A percentile compares a stretch with the other conserved stretches of the same genome.
Conservation (phyloP, 2,888 invertebrate species). For the Stenchaetothrips biformis region DNA sequence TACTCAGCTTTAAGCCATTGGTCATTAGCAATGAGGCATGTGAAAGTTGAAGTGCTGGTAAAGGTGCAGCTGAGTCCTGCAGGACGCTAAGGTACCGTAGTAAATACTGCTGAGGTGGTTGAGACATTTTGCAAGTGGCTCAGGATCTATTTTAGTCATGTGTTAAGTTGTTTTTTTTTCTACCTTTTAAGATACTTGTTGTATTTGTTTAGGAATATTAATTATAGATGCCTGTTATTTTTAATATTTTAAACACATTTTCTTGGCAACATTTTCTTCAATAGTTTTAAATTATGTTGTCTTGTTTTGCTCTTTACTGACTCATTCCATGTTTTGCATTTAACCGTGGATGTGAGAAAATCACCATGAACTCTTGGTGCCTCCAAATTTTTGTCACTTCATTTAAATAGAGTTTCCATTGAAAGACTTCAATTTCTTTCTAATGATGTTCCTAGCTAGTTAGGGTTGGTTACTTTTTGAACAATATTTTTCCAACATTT, state of each 20-base stretch:
- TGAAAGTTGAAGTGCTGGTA: no score
- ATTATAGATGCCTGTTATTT: neutral
- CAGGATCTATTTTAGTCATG: conserved; percentile 9
- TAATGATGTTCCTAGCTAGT: no score
- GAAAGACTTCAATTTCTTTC: no score
- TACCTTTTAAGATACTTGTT: neutral
- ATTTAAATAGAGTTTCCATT: no score
- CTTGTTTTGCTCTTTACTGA: neutral
- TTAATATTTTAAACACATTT: neutral
- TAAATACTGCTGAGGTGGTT: neutral
- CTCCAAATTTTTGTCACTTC: no score
- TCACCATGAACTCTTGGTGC: no score
- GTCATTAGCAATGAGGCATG: no score
- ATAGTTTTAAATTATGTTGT: neutral
- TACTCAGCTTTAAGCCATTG: no score
- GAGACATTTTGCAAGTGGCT: neutral
- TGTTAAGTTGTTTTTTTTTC: neutral
- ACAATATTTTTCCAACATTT: no score
- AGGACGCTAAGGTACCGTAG: neutral
- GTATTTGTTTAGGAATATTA: conserved; percentile 7
- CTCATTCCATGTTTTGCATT: neutral
- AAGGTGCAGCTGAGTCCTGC: no score
- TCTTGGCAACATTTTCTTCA: neutral
- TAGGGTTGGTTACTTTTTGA: no score
- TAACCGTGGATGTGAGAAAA: neutral